phyloP scores from a whole-genome alignment of 2,888 invertebrate genomes.

The Phyto melanocephala region DNA sequence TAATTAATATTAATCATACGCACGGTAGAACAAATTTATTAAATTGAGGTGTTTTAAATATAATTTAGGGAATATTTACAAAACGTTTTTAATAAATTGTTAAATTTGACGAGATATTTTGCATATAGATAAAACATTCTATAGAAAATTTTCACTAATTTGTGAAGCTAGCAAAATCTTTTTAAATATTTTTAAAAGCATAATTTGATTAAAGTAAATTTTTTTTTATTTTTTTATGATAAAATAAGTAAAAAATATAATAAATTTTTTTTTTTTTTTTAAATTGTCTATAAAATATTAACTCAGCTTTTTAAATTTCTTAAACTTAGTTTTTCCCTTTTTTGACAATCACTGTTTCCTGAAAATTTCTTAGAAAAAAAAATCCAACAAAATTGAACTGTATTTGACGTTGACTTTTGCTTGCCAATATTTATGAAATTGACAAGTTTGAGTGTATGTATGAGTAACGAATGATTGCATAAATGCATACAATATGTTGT shows the following conservation, averaged over 20 bases:
- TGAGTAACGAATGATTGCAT: not conserved
- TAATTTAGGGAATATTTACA: too few species aligned
- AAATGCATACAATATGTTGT: not conserved
- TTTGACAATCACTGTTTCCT: not conserved
- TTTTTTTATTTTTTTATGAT: too few species aligned
- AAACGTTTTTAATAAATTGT: too few species aligned
- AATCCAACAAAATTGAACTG: not conserved
- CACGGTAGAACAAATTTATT: not conserved
- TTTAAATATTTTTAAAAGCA: not conserved
- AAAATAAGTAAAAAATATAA: too few species aligned
- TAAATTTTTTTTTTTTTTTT: too few species aligned
- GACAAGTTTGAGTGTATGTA: constrained; percentile 4
- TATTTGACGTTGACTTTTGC: constrained; percentile 19
- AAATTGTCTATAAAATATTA: too few species aligned
- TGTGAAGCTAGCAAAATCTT: too few species aligned
- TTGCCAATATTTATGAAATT: constrained; percentile 27
- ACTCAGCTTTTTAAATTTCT: too few species aligned
- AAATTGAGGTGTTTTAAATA: too few species aligned
- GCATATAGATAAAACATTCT: not conserved
- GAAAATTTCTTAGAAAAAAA: not conserved
- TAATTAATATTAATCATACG: not conserved
- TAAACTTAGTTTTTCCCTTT: not conserved
- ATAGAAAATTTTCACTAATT: not conserved
- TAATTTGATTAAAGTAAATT: too few species aligned
- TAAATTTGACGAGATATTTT: too few species aligned